These are phyloP conservation scores for Oophaga pumilio DNA, from an alignment of 2,113 vertebrate genomes.

Conservation along the genomic window DNA sequence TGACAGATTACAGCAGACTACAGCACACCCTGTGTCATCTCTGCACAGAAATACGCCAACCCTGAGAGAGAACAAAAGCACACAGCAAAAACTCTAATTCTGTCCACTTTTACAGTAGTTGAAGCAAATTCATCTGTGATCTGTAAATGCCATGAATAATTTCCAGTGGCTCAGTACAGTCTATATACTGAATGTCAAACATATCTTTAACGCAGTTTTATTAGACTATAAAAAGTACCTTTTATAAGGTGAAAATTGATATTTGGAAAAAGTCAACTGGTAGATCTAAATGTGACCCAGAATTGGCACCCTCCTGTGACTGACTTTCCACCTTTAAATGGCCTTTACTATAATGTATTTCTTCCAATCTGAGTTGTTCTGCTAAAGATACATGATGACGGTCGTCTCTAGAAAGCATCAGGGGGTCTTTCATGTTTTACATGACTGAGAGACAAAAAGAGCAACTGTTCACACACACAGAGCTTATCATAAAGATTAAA, in stretches of 20 bases:
- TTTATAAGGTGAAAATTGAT: slow-evolving; percentile 3
- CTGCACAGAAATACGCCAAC: neutral
- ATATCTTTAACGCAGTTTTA: neutral
- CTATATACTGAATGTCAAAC: neutral
- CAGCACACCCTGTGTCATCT: neutral
- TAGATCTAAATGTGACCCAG: neutral
- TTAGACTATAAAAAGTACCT: neutral
- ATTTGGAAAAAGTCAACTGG: neutral
- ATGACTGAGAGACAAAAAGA: neutral
- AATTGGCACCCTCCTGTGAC: neutral
- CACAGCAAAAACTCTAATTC: neutral
- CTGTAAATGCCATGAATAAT: neutral
- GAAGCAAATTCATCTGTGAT: neutral
- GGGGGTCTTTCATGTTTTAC: slow-evolving; percentile 27
- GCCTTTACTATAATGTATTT: slow-evolving; percentile 3
- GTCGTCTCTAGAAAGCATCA: neutral
- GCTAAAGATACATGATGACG: slow-evolving; percentile 1
- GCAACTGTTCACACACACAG: neutral
- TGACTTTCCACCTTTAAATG: neutral
- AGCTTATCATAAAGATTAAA: slow-evolving; percentile 1
- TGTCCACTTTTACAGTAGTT: neutral
- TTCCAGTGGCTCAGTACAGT: neutral
- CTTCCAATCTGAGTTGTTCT: neutral
- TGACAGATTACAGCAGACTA: neutral
- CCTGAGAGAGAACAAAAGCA: neutral